Evolutionary conservation across 1,140 invertebrate genomes (phyloP), one percentile per base, ranked within the genome.

Genomic region (Tetramorium alpestre): DNA sequence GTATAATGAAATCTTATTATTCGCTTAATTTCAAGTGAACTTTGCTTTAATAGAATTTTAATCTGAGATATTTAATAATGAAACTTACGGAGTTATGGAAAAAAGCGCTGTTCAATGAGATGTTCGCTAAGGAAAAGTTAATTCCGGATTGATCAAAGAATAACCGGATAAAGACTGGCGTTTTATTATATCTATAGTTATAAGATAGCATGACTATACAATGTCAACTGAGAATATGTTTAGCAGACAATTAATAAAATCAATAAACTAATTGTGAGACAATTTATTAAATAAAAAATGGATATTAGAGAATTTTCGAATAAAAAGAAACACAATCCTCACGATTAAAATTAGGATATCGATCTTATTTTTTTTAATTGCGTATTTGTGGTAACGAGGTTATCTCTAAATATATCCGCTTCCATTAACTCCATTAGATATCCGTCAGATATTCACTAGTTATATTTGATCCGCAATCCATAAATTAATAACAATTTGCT

Each of bases 371-470:
- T 73, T 49, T 47, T 10, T 33, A 60, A 22, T 58, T 28, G 25
- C 18, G 22, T 72, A 60, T 62, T 38, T 44, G 54, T 2, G 41
- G 16, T 60, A 84, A 73, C 16, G 69, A 38, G 41, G 80, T 75
- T 84, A 62, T 22, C 44, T 47, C 80, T 84, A 84, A 84, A 75
- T 84, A 75, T 84, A 75, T 73, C 28, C 54, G 28, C 13, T 73
- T 16, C 56, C 56, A 5, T 84, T 60, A 28, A 60, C 18, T 73
- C 28, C 18, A 22, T 70, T 69, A 81, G 33, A 38, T 54, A 80
- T 73, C 25, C 25, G 41, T 18, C 18, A 73, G 41, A 84, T 73
- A 62, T 60, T 84, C n/a, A 54, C 13, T 13, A 13, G 67, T 73
- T 10, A 81, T 22, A 38, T 82, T 73, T 25, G n/a, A 84, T 82